phyloP scores from a whole-genome alignment of 2,888 invertebrate species.

The Conus canariensis region DNA sequence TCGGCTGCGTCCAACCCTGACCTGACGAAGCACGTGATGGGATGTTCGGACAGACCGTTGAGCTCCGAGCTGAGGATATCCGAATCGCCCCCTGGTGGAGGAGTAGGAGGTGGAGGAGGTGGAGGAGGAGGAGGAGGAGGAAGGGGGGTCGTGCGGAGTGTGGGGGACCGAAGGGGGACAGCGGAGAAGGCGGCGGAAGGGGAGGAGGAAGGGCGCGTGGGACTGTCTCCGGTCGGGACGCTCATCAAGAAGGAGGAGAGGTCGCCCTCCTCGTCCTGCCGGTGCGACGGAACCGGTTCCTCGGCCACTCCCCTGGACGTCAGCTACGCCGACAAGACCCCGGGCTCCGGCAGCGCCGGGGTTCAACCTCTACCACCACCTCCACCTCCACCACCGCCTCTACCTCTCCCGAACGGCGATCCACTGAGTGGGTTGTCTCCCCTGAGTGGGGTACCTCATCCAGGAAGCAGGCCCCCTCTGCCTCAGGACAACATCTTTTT shows the following conservation, averaged over 20 bases:
- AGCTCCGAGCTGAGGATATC: neutral
- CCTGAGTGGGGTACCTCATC: neutral
- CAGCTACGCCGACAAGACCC: no score
- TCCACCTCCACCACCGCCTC: neutral
- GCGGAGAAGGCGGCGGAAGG: no score
- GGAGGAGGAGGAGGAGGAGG: neutral
- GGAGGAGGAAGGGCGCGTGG: neutral
- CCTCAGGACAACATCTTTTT: neutral
- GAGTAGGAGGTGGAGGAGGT: neutral
- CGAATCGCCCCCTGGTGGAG: neutral
- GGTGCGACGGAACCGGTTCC: neutral
- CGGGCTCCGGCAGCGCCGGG: neutral
- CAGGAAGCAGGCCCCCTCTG: neutral
- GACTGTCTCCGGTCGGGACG: neutral
- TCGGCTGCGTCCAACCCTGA: neutral
- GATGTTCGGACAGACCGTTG: neutral
- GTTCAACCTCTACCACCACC: neutral
- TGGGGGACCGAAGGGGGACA: neutral
- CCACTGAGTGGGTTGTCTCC: neutral
- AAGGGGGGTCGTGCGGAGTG: neutral
- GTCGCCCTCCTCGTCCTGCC: neutral
- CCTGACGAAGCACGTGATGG: neutral
- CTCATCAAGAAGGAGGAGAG: constrained; percentile 2
- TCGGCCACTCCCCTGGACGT: neutral
- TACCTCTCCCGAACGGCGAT: neutral